phyloP scores from a whole-genome alignment of 2,797 vertebrate species.

The Pangasius larnaudii region DNA sequence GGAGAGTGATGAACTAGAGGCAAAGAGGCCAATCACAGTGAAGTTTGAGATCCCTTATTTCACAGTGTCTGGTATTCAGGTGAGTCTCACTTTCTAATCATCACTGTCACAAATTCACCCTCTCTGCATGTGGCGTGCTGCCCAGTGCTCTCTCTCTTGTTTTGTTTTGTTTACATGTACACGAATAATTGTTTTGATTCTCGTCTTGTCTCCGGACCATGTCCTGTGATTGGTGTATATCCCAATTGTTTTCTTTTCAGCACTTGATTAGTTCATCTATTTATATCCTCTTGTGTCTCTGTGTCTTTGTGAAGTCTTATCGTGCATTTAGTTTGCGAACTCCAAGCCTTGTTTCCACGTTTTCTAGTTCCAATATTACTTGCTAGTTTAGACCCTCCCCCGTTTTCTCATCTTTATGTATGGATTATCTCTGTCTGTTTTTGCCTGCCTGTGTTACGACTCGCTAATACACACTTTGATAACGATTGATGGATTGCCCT shows the following conservation, averaged over 20 bases:
- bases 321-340: background rate
- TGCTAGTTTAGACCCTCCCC: background rate
- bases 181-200: background rate
- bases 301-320: background rate
- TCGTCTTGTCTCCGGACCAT: background rate
- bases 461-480: background rate
- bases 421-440: background rate
- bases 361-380: background rate
- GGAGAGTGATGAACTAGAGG: conserved; percentile 77
- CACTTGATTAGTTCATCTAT: background rate
- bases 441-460: background rate
- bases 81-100: conserved; percentile 43
- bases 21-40: conserved; percentile 79
- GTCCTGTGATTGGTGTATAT: background rate
- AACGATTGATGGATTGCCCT: background rate
- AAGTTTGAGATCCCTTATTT: conserved; percentile 86
- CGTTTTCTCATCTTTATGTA: background rate
- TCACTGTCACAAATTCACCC: background rate
- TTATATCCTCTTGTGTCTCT: background rate
- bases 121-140: background rate
- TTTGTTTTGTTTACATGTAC: background rate
- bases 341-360: background rate
- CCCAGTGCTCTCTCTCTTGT: no score
- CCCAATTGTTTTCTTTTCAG: background rate
- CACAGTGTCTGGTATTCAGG: conserved; percentile 85